Base-by-base conservation (phyloP, 2,113 vertebrate species). In the Semicossyphus pulcher region DNA sequence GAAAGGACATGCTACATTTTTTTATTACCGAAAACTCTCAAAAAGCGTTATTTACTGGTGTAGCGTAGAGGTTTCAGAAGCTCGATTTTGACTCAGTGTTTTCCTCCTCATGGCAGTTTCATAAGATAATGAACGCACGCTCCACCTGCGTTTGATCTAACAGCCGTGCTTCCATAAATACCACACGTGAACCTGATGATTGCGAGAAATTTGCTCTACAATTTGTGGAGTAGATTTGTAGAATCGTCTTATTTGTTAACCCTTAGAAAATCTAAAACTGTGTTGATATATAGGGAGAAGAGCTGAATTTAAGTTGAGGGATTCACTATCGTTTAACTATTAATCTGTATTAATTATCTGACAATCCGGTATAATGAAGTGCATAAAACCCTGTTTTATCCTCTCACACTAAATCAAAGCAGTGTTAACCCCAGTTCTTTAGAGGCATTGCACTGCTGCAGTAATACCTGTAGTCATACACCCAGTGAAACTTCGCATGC, bases 81-180 rank as follows among this genome's bases (percentile, higher is more conserved):
- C n/a, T n/a, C n/a, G n/a, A n/a, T n/a, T n/a, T n/a, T n/a, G n/a
- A n/a, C n/a, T n/a, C n/a, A n/a, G n/a, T n/a, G n/a, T n/a, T n/a
- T n/a, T n/a, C n/a, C n/a, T n/a, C n/a, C n/a, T n/a, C n/a, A n/a
- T n/a, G n/a, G n/a, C n/a, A n/a, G n/a, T n/a, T n/a, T n/a, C n/a
- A n/a, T n/a, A n/a, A n/a, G n/a, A 36, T 65, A 67, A 56, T 70
- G 56, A 78, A 78, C 45, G 57, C 32, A 21, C 18, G 2, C 32
- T n/a, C n/a, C n/a, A n/a, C 57, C 69, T 53, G 59, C 5, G 11
- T 76, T 71, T 81, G 63, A 72, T 63, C 54, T 64, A 52, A 49
- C 59, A 25, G 54, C 31, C 65, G 29, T 6, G 16, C 14, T 60
- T 32, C 25, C 45, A 67, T 39, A 69, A 39, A 63, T 60, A 56